These are phyloP conservation scores for Drosophila multiciliata DNA, from an alignment of 2,888 invertebrate species.

Conservation along the genomic window DNA sequence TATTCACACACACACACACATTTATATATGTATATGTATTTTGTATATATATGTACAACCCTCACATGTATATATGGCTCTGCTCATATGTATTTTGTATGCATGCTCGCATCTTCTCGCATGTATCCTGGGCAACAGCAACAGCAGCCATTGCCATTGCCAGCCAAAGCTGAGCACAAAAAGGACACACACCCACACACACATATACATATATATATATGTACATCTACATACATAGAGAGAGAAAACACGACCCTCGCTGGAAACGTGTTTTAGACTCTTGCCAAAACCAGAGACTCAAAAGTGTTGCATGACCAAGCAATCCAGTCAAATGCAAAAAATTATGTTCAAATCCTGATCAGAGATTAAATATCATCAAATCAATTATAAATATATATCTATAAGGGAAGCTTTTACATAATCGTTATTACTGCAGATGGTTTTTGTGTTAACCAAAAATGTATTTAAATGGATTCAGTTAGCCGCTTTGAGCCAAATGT, in stretches of 20 bases:
- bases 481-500: background rate
- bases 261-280: constrained; percentile 15
- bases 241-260: constrained; percentile 21
- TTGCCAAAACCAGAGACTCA: constrained; percentile 7
- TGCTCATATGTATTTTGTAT: constrained; percentile 44
- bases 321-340: constrained; percentile 18
- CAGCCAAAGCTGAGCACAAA: constrained; percentile 57
- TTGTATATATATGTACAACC: constrained; percentile 21
- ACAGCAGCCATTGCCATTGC: constrained; percentile 78
- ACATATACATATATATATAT: constrained; percentile 11
- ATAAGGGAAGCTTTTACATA: background rate
- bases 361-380: constrained; percentile 8
- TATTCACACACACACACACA: constrained; percentile 58
- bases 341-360: constrained; percentile 8
- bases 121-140: constrained; percentile 62
- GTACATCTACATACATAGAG: constrained; percentile 10
- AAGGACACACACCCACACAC: constrained; percentile 50
- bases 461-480: background rate
- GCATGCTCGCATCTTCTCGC: constrained; percentile 42
- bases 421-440: background rate
- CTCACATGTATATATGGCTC: constrained; percentile 35
- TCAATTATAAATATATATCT: background rate
- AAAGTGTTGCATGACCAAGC: constrained; percentile 36
- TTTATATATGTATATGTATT: constrained; percentile 15
- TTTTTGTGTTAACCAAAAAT: background rate